These are phyloP conservation scores for Mycteria americana DNA, from an alignment of 2,797 vertebrate genomes.

Conservation along the genomic window DNA sequence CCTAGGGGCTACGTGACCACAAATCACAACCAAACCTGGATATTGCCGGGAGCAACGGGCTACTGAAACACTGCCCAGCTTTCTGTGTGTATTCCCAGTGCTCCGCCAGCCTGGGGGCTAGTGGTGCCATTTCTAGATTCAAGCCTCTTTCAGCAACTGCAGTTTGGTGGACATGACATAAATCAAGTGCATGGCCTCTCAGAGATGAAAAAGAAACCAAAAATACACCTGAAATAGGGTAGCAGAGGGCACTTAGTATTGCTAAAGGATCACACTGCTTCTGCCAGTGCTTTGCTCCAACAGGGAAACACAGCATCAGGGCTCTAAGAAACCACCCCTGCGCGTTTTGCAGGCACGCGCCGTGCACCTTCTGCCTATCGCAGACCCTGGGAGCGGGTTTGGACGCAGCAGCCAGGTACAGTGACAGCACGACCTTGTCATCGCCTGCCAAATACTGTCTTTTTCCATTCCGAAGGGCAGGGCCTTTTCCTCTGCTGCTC, in stretches of 20 bases:
- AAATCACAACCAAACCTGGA: neutral
- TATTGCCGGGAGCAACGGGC: neutral
- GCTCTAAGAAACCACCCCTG: neutral
- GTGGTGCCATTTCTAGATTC: neutral
- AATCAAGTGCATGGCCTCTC: rapidly evolving
- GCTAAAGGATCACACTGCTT: neutral
- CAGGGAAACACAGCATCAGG: rapidly evolving
- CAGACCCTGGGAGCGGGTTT: neutral
- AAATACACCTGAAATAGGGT: neutral
- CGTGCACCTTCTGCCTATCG: neutral
- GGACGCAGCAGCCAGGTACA: neutral
- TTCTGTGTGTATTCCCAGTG: neutral
- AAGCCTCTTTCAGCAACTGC: neutral
- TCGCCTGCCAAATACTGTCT: neutral
- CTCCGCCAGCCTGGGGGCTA: neutral
- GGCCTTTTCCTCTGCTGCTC: neutral
- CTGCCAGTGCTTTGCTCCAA: neutral
- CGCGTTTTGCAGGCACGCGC: rapidly evolving
- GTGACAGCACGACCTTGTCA: neutral
- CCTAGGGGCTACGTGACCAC: rapidly evolving
- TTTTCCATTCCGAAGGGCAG: neutral
- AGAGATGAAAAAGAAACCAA: neutral
- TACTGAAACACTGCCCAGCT: neutral
- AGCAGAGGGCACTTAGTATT: neutral
- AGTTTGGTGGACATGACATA: neutral